Percentiles rank a stretch among this genome's conserved stretches.
Conservation (phyloP, 2,113 vertebrate genomes). For the Oreochromis aureus region DNA sequence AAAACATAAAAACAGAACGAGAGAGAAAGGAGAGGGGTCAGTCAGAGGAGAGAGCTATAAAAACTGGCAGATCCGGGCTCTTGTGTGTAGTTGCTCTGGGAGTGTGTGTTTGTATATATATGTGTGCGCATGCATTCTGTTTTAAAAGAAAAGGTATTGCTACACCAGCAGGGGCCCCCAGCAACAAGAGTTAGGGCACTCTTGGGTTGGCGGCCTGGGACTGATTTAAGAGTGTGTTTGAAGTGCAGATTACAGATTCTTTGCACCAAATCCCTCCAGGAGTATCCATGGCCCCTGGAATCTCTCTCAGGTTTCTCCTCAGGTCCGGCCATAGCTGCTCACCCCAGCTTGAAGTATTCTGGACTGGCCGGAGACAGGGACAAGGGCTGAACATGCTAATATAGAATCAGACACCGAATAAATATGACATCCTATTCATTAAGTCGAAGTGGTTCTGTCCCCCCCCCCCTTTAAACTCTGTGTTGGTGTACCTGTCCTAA, state of each 20-base stretch:
- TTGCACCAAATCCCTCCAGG: constrained; percentile 80
- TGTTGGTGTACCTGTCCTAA: neutral
- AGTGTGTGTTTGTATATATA: constrained; percentile 3
- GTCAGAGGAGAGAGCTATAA: constrained; percentile 68
- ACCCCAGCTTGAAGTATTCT: constrained; percentile 58
- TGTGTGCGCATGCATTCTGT: constrained; percentile 45
- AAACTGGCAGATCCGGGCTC: constrained; percentile 56
- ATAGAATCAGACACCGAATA: neutral
- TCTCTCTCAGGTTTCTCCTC: constrained; percentile 76
- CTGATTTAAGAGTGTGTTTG: constrained; percentile 81
- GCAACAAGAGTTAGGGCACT: constrained; percentile 75
- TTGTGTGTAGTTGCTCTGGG: constrained; percentile 17
- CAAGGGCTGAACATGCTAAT: neutral
- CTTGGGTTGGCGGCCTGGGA: constrained; percentile 75
- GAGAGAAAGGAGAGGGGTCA: constrained; percentile 57
- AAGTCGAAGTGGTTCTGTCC: neutral
- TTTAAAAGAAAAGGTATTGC: constrained; percentile 69
- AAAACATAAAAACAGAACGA: constrained; percentile 53
- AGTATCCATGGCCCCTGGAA: constrained; percentile 80
- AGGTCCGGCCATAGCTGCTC: constrained; percentile 46
- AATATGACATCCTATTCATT: neutral
- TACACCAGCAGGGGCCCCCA: constrained; percentile 64
- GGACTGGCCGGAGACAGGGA: constrained; percentile 26
- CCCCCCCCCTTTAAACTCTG: neutral
- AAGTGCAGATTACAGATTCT: constrained; percentile 81